phyloP scores from a whole-genome alignment of 2,888 invertebrate species.

The Luperina nickerlii region DNA sequence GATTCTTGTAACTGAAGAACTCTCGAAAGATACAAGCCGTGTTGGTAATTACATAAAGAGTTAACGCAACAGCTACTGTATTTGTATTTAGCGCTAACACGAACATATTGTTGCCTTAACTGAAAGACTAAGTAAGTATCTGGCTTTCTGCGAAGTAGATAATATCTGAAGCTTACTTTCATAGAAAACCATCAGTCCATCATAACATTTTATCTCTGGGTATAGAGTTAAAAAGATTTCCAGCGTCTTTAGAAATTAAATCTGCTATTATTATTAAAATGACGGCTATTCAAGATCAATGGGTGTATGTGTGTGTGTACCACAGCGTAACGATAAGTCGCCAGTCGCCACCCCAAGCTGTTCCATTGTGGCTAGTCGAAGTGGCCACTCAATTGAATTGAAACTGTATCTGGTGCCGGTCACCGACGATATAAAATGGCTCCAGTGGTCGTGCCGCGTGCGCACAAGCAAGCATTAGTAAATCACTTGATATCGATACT shows the following conservation, averaged over 20 bases:
- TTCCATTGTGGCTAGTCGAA: slow-evolving; percentile 37
- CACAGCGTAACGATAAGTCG: slow-evolving; percentile 30
- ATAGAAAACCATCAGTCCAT: not conserved
- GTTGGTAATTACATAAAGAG: slow-evolving; percentile 55
- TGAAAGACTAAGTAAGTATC: not conserved
- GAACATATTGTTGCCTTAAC: not conserved
- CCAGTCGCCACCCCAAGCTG: slow-evolving; percentile 28
- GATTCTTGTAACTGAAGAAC: slow-evolving; percentile 63
- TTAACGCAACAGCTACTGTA: slow-evolving; percentile 32
- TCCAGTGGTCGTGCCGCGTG: slow-evolving; percentile 59
- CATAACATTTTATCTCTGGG: slow-evolving; percentile 4
- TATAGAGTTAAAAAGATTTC: not conserved
- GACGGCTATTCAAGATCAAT: slow-evolving; percentile 31
- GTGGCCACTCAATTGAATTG: slow-evolving; percentile 62
- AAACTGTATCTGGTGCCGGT: slow-evolving; percentile 71
- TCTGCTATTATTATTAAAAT: slow-evolving; percentile 33
- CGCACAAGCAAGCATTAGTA: slow-evolving; percentile 72
- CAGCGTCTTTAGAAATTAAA: slow-evolving; percentile 7
- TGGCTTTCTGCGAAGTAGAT: not conserved
- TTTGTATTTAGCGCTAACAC: slow-evolving; percentile 28
- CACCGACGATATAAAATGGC: slow-evolving; percentile 68
- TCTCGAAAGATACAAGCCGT: slow-evolving; percentile 60
- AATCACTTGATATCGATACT: slow-evolving; percentile 76
- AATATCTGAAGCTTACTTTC: slow-evolving; percentile 2
- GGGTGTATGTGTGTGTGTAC: slow-evolving; percentile 16